A percentile compares a stretch with the other conserved stretches of the same genome.
phyloP scores from a whole-genome alignment of 1,140 invertebrate species.

The Bombus cullumanus region DNA sequence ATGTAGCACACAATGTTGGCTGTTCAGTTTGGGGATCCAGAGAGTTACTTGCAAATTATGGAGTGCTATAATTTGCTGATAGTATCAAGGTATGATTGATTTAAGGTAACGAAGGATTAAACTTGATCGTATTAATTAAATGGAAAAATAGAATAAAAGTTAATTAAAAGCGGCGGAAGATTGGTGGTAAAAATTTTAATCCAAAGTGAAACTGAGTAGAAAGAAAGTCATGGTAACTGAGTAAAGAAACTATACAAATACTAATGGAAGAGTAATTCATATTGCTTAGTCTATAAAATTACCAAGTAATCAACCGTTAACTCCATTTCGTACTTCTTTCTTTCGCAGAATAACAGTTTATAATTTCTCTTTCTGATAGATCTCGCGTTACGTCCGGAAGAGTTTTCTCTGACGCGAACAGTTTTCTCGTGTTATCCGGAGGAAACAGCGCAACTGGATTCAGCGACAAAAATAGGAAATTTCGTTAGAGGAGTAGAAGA shows the following conservation, averaged over 20 bases:
- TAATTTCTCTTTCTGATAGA: neutral
- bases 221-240: neutral
- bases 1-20: neutral
- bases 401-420: neutral
- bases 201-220: too few relatives aligned
- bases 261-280: neutral
- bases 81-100: too few relatives aligned
- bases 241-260: neutral
- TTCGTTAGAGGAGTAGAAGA: neutral
- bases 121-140: too few relatives aligned
- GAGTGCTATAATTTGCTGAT: too few relatives aligned
- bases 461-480: neutral
- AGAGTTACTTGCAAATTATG: neutral
- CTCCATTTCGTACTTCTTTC: neutral
- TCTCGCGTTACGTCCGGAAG: neutral
- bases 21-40: neutral
- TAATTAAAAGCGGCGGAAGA: neutral
- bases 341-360: too few relatives aligned
- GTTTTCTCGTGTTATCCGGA: too few relatives aligned
- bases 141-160: neutral
- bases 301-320: neutral
- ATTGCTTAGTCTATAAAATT: neutral
- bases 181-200: neutral
- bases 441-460: neutral
- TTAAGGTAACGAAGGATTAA: neutral